Base-by-base conservation (phyloP, 2,888 invertebrate genomes). In the Chrysolina oricalcia region DNA sequence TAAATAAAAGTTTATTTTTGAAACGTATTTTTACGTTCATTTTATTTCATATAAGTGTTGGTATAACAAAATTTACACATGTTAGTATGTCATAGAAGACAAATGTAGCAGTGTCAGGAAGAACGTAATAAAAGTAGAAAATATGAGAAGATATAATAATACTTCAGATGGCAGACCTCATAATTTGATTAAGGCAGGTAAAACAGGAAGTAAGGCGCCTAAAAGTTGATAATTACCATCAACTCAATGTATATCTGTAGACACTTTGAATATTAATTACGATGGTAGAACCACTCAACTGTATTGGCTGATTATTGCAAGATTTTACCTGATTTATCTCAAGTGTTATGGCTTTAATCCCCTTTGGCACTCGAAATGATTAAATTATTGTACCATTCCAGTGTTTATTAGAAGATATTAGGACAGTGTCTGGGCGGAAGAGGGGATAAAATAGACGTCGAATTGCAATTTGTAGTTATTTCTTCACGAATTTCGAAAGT, bases 391-490 rank as follows among this genome's bases (percentile, higher is more conserved):
- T 23, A 46, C 66, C 23, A 46, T n/a, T 43, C 13, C 48, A 6
- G 19, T 46, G 48, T 46, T 23, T 66, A 43, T 48, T 66, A 66
- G 27, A 48, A 46, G 40, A 19, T 68, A 68, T 19, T 53, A 48
- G 17, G 68, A 19, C 68, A 17, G 15, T 56, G 68, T 68, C 68
- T 53, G 40, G 48, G 10, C 13, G 1, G 10, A 68, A 68, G 53
- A 53, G 17, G 68, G 53, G 48, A 53, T 68, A 68, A 43, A 23
- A 68, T 68, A 11, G 27, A 40, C 35, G 13, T 53, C 17, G 35
- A 68, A 27, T 8, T 27, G 17, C 21, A 23, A 68, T 53, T 68
- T 43, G 35, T 3, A 53, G 40, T 68, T 68, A 68, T 68, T 68
- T 9, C 17, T 11, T 6, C 15, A n/a, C 15, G 19, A 68, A 53